phyloP scores from a whole-genome alignment of 2,113 vertebrate species.

The Pontoporia blainvillei region DNA sequence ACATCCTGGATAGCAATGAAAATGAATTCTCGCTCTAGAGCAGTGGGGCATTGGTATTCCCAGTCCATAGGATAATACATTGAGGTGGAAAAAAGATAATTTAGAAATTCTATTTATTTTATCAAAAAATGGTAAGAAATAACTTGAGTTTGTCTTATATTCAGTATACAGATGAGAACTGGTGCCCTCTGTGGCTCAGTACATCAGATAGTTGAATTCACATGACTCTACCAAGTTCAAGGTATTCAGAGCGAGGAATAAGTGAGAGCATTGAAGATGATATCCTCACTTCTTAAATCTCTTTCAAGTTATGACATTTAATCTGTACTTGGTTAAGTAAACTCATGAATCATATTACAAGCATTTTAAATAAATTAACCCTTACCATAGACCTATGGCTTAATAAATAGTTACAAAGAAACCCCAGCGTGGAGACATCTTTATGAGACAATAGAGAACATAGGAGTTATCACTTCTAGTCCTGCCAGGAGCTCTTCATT shows the following conservation, averaged over 20 bases:
- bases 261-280: neutral
- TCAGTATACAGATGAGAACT: neutral
- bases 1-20: too few species aligned
- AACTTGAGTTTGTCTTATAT: neutral
- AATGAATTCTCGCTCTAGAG: neutral
- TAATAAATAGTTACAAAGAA: neutral
- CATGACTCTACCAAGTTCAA: neutral
- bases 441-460: neutral
- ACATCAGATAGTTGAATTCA: neutral
- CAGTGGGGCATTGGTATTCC: neutral
- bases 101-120: neutral
- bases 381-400: neutral
- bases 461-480: neutral
- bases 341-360: neutral
- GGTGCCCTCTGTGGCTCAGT: fast-evolving
- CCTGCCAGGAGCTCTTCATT: neutral
- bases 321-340: neutral
- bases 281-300: neutral
- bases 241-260: neutral
- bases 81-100: fast-evolving
- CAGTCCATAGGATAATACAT: neutral
- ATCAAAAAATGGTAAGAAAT: neutral
- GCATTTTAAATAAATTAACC: neutral
- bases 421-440: neutral
- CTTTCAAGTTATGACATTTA: neutral